Evolutionary conservation across 2,888 invertebrate genomes (phyloP).

Genomic region (Marronus borbonicus): DNA sequence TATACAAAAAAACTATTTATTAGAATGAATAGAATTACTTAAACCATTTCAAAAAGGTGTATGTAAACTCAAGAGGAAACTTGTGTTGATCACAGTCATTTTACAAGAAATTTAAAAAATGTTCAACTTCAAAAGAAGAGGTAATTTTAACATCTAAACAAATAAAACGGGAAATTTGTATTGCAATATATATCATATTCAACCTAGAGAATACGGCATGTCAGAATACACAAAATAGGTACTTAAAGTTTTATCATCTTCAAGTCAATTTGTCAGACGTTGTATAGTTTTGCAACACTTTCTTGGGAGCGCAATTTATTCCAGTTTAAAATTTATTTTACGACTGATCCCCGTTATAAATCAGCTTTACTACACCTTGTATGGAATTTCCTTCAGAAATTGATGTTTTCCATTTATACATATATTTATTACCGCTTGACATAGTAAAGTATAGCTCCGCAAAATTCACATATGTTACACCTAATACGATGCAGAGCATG

Average conservation of each 20-base stretch:
- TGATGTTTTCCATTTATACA: conserved; percentile 46
- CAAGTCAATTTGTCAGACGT: conserved; percentile 37
- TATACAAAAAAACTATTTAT: no score
- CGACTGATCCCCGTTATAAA: conserved; percentile 38
- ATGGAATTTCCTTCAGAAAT: conserved; percentile 36
- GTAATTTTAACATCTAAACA: no score
- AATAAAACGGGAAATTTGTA: background rate
- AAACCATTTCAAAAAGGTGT: no score
- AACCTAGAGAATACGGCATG: conserved; percentile 11
- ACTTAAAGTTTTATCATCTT: conserved; percentile 39
- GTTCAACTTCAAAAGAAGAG: no score
- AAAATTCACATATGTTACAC: conserved; percentile 3
- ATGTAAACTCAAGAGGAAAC: no score
- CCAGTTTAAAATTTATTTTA: conserved; percentile 42
- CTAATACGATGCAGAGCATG: background rate
- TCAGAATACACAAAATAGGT: conserved; percentile 31
- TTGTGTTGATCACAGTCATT: no score
- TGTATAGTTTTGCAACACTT: conserved; percentile 36
- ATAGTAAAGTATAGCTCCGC: conserved; percentile 22
- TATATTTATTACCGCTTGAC: conserved; percentile 36
- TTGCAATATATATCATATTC: background rate
- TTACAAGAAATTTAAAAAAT: no score
- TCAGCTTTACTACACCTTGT: conserved; percentile 42
- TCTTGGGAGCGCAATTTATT: conserved; percentile 21
- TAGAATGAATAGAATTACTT: no score